Conservation (phyloP, 2,113 vertebrate genomes). For the Phocoena sinus region DNA sequence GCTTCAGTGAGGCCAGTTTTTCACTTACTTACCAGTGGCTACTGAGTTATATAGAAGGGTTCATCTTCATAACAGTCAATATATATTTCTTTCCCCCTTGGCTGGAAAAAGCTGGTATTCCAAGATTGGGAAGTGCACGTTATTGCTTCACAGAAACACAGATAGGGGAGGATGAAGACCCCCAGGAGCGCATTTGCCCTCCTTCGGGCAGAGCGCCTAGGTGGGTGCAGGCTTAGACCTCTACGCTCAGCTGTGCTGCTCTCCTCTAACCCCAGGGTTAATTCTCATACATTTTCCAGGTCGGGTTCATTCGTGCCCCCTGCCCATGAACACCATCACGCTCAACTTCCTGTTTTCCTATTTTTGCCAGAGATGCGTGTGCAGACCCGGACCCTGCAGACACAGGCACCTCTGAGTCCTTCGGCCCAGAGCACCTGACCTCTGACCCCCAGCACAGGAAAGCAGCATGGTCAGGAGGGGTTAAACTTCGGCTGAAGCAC, state of each 20-base stretch:
- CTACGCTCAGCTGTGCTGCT: not conserved
- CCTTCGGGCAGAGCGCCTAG: not conserved
- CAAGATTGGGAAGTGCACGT: not conserved
- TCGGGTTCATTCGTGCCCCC: not conserved
- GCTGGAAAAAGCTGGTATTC: not conserved
- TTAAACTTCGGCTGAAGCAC: slow-evolving; percentile 73
- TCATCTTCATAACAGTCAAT: not conserved
- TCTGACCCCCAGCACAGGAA: slow-evolving; percentile 68
- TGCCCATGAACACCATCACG: fast-evolving
- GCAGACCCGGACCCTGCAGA: slow-evolving; percentile 56
- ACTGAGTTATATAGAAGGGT: not conserved
- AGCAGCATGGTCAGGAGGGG: slow-evolving; percentile 71
- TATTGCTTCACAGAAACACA: not conserved
- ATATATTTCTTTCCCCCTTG: not conserved
- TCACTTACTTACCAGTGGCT: not conserved
- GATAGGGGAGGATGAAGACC: not conserved
- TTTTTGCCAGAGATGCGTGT: slow-evolving; percentile 75
- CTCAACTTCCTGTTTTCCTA: not conserved
- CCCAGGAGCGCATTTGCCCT: not conserved
- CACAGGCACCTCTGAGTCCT: not conserved
- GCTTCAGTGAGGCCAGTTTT: not conserved
- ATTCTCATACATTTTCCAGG: not conserved
- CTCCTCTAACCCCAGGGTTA: not conserved
- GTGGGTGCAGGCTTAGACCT: not conserved
- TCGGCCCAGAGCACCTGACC: not conserved